Percentiles rank a stretch among this genome's conserved stretches.
phyloP scores from a whole-genome alignment of 2,888 invertebrate genomes.

The Bhutanitis thaidina region DNA sequence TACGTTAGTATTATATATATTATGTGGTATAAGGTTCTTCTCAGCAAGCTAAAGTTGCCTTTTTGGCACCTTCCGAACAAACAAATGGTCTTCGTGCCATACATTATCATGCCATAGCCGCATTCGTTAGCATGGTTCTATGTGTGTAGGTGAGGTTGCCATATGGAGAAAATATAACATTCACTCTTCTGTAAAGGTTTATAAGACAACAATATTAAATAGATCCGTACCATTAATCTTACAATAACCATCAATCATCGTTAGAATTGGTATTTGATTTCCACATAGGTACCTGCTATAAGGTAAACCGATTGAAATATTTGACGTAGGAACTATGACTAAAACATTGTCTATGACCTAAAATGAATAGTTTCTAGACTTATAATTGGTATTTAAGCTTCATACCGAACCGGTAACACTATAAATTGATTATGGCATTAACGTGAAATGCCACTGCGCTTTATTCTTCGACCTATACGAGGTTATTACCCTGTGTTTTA shows the following conservation, averaged over 20 bases:
- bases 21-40: too few species aligned
- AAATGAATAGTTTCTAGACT: conserved; percentile 8
- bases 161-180: too few species aligned
- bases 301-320: conserved; percentile 3
- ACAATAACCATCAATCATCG: background rate
- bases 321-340: background rate
- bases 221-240: background rate
- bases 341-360: background rate
- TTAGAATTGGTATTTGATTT: conserved; percentile 7
- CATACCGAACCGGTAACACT: conserved; percentile 11
- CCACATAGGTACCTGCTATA: background rate
- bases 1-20: too few species aligned
- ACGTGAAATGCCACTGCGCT: conserved; percentile 30
- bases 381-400: conserved; percentile 9
- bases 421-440: conserved; percentile 24
- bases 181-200: too few species aligned
- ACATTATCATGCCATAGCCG: too few species aligned
- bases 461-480: conserved; percentile 21
- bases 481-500: conserved; percentile 9
- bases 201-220: too few species aligned
- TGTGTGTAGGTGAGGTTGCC: too few species aligned
- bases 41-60: too few species aligned
- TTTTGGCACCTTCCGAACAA: too few species aligned
- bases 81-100: too few species aligned
- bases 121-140: too few species aligned